A percentile compares a stretch with the other conserved stretches of the same genome.
Conservation (phyloP, 2,113 vertebrate genomes). For the Labrus mixtus region DNA sequence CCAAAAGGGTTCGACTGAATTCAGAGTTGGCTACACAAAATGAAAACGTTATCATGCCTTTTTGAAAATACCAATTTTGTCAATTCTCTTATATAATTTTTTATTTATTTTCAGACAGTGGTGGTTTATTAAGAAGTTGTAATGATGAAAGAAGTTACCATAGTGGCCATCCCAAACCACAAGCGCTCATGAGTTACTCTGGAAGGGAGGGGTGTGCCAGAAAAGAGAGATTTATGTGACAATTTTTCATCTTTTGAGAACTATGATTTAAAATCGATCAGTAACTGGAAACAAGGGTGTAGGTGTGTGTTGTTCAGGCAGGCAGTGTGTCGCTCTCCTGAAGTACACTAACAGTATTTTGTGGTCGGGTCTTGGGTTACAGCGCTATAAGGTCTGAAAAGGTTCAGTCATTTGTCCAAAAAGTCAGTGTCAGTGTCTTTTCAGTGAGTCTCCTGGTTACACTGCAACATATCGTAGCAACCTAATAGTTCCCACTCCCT, state of each 20-base stretch:
- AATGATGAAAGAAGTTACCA: constrained; percentile 30
- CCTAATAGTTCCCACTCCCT: background rate
- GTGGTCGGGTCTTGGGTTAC: constrained; percentile 29
- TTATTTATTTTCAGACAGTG: constrained; percentile 54
- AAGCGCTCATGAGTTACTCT: constrained; percentile 37
- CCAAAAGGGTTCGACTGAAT: constrained; percentile 43
- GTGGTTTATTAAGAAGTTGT: constrained; percentile 34
- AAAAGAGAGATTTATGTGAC: constrained; percentile 6
- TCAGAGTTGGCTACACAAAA: constrained; percentile 35
- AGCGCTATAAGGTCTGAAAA: constrained; percentile 5
- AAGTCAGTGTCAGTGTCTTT: constrained; percentile 1
- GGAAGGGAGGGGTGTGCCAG: background rate
- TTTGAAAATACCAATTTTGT: constrained; percentile 63
- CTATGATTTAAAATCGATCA: background rate
- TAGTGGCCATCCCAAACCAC: constrained; percentile 52
- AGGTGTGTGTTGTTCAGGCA: constrained; percentile 19
- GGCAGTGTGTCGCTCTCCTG: background rate
- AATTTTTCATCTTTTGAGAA: background rate
- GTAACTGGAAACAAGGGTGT: constrained; percentile 43
- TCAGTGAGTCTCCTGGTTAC: constrained; percentile 21
- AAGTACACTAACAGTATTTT: constrained; percentile 53
- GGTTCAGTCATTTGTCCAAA: constrained; percentile 10
- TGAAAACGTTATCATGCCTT: constrained; percentile 68
- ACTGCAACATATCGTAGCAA: constrained; percentile 18
- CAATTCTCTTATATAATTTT: constrained; percentile 9